Evolutionary conservation across 1,140 invertebrate genomes (phyloP).

Genomic region (Doryteuthis pealeii): DNA sequence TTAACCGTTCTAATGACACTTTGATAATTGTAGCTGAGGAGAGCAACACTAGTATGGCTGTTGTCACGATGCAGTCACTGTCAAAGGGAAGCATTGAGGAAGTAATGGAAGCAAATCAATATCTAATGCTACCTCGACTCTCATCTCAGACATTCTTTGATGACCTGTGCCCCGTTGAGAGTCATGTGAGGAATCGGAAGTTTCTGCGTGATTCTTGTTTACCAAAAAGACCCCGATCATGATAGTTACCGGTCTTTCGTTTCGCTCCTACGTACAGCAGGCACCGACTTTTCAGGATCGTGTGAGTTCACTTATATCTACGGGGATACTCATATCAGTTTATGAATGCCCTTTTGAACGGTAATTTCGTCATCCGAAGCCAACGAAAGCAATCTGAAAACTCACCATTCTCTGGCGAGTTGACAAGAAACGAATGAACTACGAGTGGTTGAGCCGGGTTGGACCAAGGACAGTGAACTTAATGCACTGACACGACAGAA

Average conservation of each 20-base stretch:
- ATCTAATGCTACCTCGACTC: conserved; percentile 81
- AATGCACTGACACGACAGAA: conserved; percentile 21
- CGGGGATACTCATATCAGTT: conserved; percentile 81
- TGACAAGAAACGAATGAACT: conserved; percentile 81
- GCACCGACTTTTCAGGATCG: conserved; percentile 61
- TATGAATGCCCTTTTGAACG: conserved; percentile 69
- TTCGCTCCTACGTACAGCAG: conserved; percentile 61
- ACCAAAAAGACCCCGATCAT: conserved; percentile 65
- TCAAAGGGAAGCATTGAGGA: conserved; percentile 73
- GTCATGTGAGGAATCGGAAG: conserved; percentile 73
- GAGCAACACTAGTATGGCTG: background rate
- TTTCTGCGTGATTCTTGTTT: conserved; percentile 85
- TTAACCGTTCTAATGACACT: conserved; percentile 21
- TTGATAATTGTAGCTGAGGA: background rate
- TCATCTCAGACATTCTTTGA: conserved; percentile 86
- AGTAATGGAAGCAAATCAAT: conserved; percentile 85
- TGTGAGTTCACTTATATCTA: conserved; percentile 86
- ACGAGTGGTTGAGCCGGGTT: conserved; percentile 81
- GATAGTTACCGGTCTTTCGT: conserved; percentile 55
- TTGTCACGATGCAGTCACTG: conserved; percentile 43
- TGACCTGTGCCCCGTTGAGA: conserved; percentile 84
- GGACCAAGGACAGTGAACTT: conserved; percentile 59
- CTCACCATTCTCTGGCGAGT: conserved; percentile 85
- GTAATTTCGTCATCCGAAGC: conserved; percentile 30
- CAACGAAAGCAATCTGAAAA: conserved; percentile 53